Percentiles rank a stretch among this genome's conserved stretches.
Evolutionary conservation across 2,797 vertebrate species (phyloP).

Genomic region (Coranthus polyacanthus): DNA sequence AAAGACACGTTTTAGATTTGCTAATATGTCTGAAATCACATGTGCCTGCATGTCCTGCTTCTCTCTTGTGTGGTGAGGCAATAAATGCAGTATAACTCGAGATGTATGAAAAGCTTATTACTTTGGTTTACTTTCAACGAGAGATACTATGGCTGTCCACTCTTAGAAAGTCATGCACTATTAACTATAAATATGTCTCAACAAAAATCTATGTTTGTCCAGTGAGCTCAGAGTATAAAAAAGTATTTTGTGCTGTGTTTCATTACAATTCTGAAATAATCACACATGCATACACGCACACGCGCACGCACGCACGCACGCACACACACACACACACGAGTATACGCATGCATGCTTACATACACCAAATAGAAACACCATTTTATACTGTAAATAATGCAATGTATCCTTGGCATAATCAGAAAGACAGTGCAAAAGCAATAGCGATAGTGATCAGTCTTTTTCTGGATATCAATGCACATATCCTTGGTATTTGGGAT

Average conservation of each 20-base stretch:
- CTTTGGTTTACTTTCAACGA: constrained; percentile 78
- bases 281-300: constrained; percentile 74
- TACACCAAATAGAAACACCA: constrained; percentile 61
- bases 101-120: constrained; percentile 58
- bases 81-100: constrained; percentile 43
- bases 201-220: constrained; percentile 58
- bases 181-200: constrained; percentile 50
- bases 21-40: not conserved
- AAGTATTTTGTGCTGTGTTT: constrained; percentile 77
- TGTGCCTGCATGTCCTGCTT: constrained; percentile 7
- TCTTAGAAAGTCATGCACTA: constrained; percentile 72
- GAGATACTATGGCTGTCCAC: constrained; percentile 76
- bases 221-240: constrained; percentile 63
- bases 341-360: constrained; percentile 72
- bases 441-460: constrained; percentile 62
- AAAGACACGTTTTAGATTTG: constrained; percentile 36
- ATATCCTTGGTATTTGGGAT: constrained; percentile 53
- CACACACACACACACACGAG: constrained; percentile 62
- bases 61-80: constrained; percentile 39
- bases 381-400: constrained; percentile 72
- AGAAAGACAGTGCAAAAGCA: constrained; percentile 82
- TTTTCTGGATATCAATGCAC: constrained; percentile 57
- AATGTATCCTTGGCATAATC: constrained; percentile 84
- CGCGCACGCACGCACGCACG: constrained; percentile 21
- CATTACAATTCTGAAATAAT: constrained; percentile 72